Evolutionary conservation across 2,797 vertebrate species (phyloP).

Genomic region (Arctocebus calabarensis): DNA sequence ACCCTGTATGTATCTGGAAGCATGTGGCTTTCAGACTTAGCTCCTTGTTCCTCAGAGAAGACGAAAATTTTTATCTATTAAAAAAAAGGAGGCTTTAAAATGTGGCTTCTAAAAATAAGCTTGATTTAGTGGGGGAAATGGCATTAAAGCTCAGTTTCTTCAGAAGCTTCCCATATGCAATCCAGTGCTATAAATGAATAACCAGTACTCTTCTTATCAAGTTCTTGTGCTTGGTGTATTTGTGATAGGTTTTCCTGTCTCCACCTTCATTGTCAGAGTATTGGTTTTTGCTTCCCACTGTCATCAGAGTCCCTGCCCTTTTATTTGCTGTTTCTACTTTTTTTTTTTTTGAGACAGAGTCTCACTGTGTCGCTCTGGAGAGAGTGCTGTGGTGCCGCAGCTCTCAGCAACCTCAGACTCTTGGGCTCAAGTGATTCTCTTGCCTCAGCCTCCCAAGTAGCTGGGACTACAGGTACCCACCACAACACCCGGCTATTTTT

Average conservation of each 20-base stretch:
- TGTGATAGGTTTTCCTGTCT: background rate
- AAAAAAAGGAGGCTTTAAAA: background rate
- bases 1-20: background rate
- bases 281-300: background rate
- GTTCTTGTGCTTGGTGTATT: background rate
- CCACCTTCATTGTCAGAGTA: background rate
- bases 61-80: background rate
- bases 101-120: background rate
- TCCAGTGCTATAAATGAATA: background rate
- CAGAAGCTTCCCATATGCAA: background rate
- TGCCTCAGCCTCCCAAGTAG: too few relatives aligned
- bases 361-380: too few relatives aligned
- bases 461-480: too few relatives aligned
- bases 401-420: too few relatives aligned
- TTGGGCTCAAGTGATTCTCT: too few relatives aligned
- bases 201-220: background rate
- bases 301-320: background rate
- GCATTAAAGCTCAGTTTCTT: background rate
- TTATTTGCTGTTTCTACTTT: background rate
- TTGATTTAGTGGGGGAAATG: background rate
- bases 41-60: background rate
- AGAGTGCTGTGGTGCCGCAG: too few relatives aligned
- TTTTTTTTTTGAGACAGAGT: too few relatives aligned
- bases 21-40: background rate
- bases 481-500: too few relatives aligned